Percentiles rank a stretch among this genome's conserved stretches.
Conservation (phyloP, 2,888 invertebrate species). For the Latheticus oryzae region DNA sequence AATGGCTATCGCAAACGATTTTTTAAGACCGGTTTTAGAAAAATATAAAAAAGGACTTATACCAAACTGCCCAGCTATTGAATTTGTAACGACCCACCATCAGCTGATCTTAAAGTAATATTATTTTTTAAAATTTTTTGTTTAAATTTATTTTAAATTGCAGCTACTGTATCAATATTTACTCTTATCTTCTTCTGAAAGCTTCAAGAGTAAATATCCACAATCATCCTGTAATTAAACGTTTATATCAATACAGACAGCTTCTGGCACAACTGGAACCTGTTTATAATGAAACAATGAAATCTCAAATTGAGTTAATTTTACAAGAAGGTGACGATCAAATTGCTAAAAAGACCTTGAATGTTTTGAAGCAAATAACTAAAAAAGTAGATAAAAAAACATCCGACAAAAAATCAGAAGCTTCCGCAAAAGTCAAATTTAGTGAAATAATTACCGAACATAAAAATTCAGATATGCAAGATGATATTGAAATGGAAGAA, state of each 20-base stretch:
- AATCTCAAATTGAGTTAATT: conserved; percentile 76
- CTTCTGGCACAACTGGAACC: conserved; percentile 80
- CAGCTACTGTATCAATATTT: conserved; percentile 88
- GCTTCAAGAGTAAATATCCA: conserved; percentile 77
- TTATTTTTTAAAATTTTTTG: conserved; percentile 34
- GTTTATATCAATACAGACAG: conserved; percentile 83
- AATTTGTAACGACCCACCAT: conserved; percentile 74
- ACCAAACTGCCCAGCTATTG: conserved; percentile 74
- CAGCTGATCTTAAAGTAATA: conserved; percentile 66
- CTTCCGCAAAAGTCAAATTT: conserved; percentile 48
- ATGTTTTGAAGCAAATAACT: conserved; percentile 50
- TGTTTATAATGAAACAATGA: conserved; percentile 75
- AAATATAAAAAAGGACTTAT: conserved; percentile 69
- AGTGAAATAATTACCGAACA: conserved; percentile 40
- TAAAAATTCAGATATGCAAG: conserved; percentile 21
- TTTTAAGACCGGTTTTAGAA: conserved; percentile 76
- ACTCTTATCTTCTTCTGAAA: conserved; percentile 87
- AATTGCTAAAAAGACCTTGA: conserved; percentile 65
- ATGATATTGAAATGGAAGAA: conserved; percentile 58
- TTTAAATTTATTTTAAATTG: conserved; percentile 57
- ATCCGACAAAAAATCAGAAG: conserved; percentile 7
- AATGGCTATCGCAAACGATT: conserved; percentile 73
- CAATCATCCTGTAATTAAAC: conserved; percentile 90
- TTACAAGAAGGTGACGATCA: conserved; percentile 61
- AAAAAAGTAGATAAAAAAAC: conserved; percentile 31